Evolutionary conservation across 2,888 invertebrate genomes (phyloP).

Genomic region (Plagodis dolabraria): DNA sequence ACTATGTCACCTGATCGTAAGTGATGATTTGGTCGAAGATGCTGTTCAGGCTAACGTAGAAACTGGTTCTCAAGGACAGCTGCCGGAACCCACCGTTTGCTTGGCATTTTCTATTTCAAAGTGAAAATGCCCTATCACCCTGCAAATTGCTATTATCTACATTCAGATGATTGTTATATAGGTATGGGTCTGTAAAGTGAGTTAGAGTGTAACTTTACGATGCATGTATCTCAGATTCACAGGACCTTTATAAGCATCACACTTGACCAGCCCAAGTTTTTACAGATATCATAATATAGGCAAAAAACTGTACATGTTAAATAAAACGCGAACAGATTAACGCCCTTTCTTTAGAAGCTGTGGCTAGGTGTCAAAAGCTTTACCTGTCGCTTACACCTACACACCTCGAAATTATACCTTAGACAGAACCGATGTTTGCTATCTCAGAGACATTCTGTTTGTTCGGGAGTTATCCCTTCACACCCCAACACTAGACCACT

Average conservation of each 20-base stretch:
- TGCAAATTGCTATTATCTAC: too few species aligned
- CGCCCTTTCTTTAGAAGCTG: constrained; percentile 62
- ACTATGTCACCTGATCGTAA: too few species aligned
- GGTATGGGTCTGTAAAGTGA: too few species aligned
- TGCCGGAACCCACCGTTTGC: too few species aligned
- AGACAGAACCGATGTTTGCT: constrained; percentile 64
- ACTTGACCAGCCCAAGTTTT: constrained; percentile 47
- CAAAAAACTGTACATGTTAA: constrained; percentile 72
- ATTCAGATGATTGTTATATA: too few species aligned
- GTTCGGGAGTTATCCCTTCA: constrained; percentile 80
- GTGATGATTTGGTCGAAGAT: too few species aligned
- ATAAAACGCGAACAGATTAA: constrained; percentile 77
- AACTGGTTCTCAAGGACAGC: too few species aligned
- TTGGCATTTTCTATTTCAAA: too few species aligned
- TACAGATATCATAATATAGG: constrained; percentile 55
- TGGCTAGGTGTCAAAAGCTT: constrained; percentile 83
- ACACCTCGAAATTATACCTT: constrained; percentile 42
- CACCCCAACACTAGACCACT: constrained; percentile 70
- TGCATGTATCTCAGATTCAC: constrained; percentile 33
- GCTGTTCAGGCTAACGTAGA: too few species aligned
- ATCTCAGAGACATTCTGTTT: constrained; percentile 74
- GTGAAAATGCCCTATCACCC: too few species aligned
- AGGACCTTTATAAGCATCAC: constrained; percentile 50
- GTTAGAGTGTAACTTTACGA: constrained; percentile 2
- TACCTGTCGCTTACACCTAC: constrained; percentile 80